These are phyloP conservation scores for Erpornis zantholeuca DNA, from an alignment of 2,113 vertebrate genomes.

Conservation along the genomic window DNA sequence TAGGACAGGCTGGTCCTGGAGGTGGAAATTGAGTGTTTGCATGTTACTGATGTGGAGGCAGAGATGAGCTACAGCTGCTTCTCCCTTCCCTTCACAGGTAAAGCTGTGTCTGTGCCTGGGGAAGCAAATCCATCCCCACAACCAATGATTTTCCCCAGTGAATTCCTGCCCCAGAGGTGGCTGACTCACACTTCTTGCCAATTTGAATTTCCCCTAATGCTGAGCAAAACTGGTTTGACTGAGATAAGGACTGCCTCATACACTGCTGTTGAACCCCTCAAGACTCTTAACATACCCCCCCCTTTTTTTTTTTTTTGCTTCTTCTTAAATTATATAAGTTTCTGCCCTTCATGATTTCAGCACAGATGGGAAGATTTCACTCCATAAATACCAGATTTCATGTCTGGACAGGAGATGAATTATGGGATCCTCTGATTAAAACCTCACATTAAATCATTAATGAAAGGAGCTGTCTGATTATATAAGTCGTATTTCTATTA, in stretches of 20 bases:
- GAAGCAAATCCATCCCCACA: not conserved
- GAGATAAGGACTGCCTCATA: not conserved
- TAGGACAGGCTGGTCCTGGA: not conserved
- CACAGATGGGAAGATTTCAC: not conserved
- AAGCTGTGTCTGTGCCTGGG: not conserved
- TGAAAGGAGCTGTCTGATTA: slow-evolving; percentile 15
- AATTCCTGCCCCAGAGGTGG: not conserved
- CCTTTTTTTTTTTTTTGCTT: not conserved
- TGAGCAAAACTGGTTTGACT: not conserved
- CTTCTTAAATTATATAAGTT: not conserved
- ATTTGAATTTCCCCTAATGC: not conserved
- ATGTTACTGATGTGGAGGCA: not conserved
- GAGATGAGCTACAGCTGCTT: not conserved
- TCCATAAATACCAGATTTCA: slow-evolving; percentile 4
- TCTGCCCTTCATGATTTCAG: not conserved
- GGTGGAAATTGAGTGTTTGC: not conserved
- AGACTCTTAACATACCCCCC: not conserved
- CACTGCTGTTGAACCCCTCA: not conserved
- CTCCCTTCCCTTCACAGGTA: not conserved
- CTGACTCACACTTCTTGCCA: not conserved
- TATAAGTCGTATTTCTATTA: not conserved
- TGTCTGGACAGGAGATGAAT: not conserved
- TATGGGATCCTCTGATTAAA: slow-evolving; percentile 22
- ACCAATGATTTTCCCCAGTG: accelerated
- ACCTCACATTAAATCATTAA: not conserved